phyloP scores from a whole-genome alignment of 2,888 invertebrate genomes.

The Acanthococcus lagerstroemiae region DNA sequence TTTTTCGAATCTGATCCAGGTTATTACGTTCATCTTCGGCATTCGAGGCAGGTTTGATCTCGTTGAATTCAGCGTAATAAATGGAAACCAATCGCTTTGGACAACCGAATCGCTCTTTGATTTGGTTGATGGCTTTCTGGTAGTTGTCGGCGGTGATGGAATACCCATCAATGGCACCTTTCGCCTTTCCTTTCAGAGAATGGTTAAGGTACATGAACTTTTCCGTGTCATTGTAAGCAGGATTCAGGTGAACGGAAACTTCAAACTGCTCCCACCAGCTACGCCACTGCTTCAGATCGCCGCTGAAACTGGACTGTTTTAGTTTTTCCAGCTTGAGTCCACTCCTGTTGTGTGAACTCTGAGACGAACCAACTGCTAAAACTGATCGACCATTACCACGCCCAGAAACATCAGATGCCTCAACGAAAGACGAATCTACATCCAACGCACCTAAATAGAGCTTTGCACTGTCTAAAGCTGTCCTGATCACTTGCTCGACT shows the following conservation, averaged over 20 bases:
- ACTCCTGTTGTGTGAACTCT: too few relatives aligned
- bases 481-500: too few relatives aligned
- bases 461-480: too few relatives aligned
- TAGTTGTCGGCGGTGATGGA: not conserved
- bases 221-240: not conserved
- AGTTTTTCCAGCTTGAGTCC: too few relatives aligned
- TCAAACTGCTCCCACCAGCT: not conserved
- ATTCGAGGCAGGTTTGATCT: not conserved
- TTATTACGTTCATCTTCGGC: not conserved
- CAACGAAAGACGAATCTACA: too few relatives aligned
- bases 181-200: not conserved
- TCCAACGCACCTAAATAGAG: too few relatives aligned
- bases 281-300: not conserved
- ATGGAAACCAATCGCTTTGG: not conserved
- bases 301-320: not conserved
- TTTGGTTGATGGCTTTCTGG: not conserved
- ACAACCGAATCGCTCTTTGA: not conserved
- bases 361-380: too few relatives aligned
- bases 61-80: not conserved
- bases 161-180: not conserved
- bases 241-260: not conserved
- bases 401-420: too few relatives aligned
- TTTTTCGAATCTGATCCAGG: too few relatives aligned
- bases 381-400: too few relatives aligned
- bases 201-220: not conserved